Percentiles rank a stretch among this genome's conserved stretches.
Evolutionary conservation across 2,113 vertebrate species (phyloP).

Genomic region (Hippolais icterina): DNA sequence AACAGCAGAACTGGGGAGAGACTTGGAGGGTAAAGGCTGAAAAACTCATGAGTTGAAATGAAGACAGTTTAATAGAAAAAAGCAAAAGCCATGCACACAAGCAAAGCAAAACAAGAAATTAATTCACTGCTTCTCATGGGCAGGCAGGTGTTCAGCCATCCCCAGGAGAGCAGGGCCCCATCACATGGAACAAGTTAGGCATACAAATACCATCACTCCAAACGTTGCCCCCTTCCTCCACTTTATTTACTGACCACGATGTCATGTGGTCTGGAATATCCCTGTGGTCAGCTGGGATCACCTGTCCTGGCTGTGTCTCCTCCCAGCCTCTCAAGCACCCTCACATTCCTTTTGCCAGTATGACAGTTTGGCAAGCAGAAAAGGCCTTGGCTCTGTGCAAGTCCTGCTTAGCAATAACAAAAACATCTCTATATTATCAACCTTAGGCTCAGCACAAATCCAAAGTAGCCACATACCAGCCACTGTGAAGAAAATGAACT

Average conservation of each 20-base stretch:
- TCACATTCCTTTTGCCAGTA: accelerated
- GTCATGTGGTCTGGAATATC: neutral
- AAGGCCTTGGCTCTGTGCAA: neutral
- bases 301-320: neutral
- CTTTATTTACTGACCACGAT: neutral
- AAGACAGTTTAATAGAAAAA: neutral
- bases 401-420: neutral
- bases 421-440: neutral
- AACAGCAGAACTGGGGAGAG: too few species aligned
- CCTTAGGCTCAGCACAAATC: neutral
- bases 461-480: neutral
- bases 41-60: neutral
- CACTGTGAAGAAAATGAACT: neutral
- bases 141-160: neutral
- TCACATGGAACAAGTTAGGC: neutral
- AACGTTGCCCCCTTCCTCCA: neutral
- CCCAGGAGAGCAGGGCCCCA: neutral
- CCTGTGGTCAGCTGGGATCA: neutral
- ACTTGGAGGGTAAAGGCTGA: neutral
- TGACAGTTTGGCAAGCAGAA: neutral
- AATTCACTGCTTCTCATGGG: neutral
- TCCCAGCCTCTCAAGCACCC: neutral
- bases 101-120: neutral
- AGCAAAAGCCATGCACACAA: neutral
- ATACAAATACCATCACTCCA: neutral